These are phyloP conservation scores for Diprion similis DNA, from an alignment of 1,140 invertebrate species.

Conservation along the genomic window DNA sequence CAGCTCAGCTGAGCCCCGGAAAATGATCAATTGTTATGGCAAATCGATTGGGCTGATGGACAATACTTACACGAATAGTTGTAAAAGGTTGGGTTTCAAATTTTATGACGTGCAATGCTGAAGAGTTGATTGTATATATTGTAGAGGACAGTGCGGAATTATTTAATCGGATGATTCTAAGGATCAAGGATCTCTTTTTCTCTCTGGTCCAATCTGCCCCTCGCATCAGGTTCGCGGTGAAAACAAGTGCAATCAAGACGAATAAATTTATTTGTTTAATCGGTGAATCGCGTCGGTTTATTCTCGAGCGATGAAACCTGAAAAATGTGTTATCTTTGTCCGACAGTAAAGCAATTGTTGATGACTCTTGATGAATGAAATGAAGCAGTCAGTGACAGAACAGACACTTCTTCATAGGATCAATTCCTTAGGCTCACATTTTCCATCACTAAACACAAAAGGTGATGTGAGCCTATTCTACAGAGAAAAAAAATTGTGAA, in stretches of 20 bases:
- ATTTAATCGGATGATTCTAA: slow-evolving; percentile 1
- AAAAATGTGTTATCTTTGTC: too few species aligned
- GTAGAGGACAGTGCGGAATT: not conserved
- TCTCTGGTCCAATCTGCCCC: too few species aligned
- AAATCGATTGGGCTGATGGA: slow-evolving; percentile 56
- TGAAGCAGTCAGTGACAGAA: not conserved
- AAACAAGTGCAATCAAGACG: slow-evolving; percentile 3
- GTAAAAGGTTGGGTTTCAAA: slow-evolving; percentile 34
- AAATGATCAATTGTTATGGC: slow-evolving; percentile 40
- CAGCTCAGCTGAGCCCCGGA: slow-evolving; percentile 69
- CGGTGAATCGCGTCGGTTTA: too few species aligned
- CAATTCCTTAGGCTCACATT: not conserved
- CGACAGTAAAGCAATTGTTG: too few species aligned
- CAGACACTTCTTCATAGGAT: not conserved
- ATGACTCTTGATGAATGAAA: too few species aligned
- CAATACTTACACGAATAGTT: slow-evolving; percentile 57
- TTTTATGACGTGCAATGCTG: slow-evolving; percentile 14
- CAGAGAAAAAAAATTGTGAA: not conserved
- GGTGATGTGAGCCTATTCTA: not conserved
- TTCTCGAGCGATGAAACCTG: too few species aligned
- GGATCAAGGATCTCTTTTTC: not conserved
- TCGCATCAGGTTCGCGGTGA: not conserved
- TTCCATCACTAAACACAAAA: not conserved
- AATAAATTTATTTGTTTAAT: too few species aligned
- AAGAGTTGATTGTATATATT: slow-evolving; percentile 10